These are phyloP conservation scores for Syrmaticus mikado DNA, from an alignment of 2,113 vertebrate genomes.

Conservation along the genomic window DNA sequence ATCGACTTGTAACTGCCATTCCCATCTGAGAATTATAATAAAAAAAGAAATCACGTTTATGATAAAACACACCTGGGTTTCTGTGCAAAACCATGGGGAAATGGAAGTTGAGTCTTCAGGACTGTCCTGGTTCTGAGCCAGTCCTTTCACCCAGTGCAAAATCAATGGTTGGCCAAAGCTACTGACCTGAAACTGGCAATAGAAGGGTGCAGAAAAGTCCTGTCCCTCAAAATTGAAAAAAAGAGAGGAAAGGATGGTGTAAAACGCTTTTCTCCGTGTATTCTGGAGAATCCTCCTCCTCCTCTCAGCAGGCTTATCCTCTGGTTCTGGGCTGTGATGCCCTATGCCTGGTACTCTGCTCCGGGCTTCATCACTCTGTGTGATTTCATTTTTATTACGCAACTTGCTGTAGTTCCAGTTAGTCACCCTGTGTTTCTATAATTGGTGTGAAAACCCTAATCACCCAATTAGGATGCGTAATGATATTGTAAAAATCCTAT, in stretches of 20 bases:
- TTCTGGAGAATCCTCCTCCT: not conserved
- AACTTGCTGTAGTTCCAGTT: not conserved
- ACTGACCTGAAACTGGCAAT: not conserved
- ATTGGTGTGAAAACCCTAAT: constrained; percentile 39
- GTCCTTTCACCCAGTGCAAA: not conserved
- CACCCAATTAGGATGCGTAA: constrained; percentile 28
- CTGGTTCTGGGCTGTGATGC: not conserved
- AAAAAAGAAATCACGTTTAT: not conserved
- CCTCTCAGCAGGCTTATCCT: not conserved
- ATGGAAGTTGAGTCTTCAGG: not conserved
- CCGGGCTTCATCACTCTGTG: not conserved
- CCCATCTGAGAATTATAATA: not conserved
- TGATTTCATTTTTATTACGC: not conserved
- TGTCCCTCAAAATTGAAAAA: not conserved
- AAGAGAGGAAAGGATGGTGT: not conserved
- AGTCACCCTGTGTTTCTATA: not conserved
- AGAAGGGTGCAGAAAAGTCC: not conserved
- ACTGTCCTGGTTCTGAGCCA: not conserved
- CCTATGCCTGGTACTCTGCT: not conserved
- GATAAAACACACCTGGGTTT: not conserved
- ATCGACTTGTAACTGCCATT: not conserved
- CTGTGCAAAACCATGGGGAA: not conserved
- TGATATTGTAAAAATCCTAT: constrained; percentile 33
- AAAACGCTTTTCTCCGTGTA: not conserved
- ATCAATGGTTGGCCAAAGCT: not conserved